Evolutionary conservation across 2,797 vertebrate genomes (phyloP), one percentile per base, ranked within the genome.

Genomic region (Lepus oiostolus): DNA sequence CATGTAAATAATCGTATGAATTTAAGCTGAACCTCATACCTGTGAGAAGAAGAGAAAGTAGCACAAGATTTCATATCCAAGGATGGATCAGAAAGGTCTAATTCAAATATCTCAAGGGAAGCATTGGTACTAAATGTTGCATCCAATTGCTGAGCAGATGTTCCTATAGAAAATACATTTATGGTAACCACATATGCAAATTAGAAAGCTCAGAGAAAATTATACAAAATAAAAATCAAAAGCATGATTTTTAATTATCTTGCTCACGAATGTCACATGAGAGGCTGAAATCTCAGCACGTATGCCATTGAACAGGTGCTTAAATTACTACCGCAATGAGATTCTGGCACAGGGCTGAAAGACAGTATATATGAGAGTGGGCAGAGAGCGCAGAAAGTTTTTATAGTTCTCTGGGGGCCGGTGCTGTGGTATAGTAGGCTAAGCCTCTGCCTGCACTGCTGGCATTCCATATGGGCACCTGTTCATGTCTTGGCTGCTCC

Each of bases 91-190:
- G 99, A 98, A 97, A 99, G 98, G 92, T 99, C 99, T 97, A 99
- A 97, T 97, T 99, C 99, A 80, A 99, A 99, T 97, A 99, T 99
- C 98, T 99, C 99, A 94, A 99, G 95, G 19, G 99, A 99, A 92
- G 99, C 99, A 96, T 76, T 99, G 92, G 99, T 99, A 97, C 99
- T 99, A 98, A 99, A 99, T 62, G 99, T 99, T 90, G 99, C 99
- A 97, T 99, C 99, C 70, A 99, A 98, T 95, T 99, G 99, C 97
- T 99, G 99, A 94, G 99, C 99, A 91, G 99, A 99, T 14, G 99
- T 99, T 95, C 99, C 99, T 99, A 97, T 1, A 52, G 75, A 95
- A 95, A 97, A 97, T 79, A 90, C 0, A 93, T 24, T 93, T 54
- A 95, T 8, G 22, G 54, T 96, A 92, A 95, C 35, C 71, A 87